Conservation (phyloP, 2,888 invertebrate genomes). For the Drosophila paracracens region DNA sequence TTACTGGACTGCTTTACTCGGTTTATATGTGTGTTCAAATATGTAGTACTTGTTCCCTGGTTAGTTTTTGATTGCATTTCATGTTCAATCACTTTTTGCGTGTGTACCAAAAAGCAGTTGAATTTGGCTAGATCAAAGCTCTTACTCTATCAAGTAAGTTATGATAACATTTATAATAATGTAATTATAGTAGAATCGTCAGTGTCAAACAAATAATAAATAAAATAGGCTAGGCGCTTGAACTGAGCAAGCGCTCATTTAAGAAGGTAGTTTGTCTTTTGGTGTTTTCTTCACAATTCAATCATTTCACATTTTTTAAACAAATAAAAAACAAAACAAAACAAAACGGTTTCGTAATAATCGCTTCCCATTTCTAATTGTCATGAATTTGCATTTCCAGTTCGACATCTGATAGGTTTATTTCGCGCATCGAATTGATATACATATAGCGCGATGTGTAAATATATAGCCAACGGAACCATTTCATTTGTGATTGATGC, state of each 20-base stretch:
- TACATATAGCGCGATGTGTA: slow-evolving; percentile 95
- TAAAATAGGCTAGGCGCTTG: slow-evolving; percentile 24
- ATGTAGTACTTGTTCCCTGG: slow-evolving; percentile 67
- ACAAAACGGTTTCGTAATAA: slow-evolving; percentile 11
- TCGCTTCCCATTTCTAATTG: slow-evolving; percentile 52
- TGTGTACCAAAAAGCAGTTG: slow-evolving; percentile 38
- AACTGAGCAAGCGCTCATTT: slow-evolving; percentile 34
- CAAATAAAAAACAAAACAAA: neutral
- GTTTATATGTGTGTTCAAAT: slow-evolving; percentile 35
- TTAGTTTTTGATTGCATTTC: slow-evolving; percentile 41
- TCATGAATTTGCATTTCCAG: slow-evolving; percentile 90
- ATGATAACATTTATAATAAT: slow-evolving; percentile 39
- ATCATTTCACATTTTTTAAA: slow-evolving; percentile 21
- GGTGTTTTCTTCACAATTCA: slow-evolving; percentile 55
- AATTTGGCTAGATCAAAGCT: slow-evolving; percentile 53
- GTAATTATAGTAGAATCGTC: slow-evolving; percentile 70
- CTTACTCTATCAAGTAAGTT: slow-evolving; percentile 41
- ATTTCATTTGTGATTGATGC: slow-evolving; percentile 96
- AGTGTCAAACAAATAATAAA: slow-evolving; percentile 54
- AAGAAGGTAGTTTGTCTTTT: slow-evolving; percentile 72
- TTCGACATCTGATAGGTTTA: slow-evolving; percentile 91
- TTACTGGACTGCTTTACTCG: slow-evolving; percentile 43
- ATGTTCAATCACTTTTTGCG: slow-evolving; percentile 49
- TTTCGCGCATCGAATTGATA: slow-evolving; percentile 93
- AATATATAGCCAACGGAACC: slow-evolving; percentile 97